Conservation (phyloP, 2,113 vertebrate genomes). For the Romanogobio albipinnatus region DNA sequence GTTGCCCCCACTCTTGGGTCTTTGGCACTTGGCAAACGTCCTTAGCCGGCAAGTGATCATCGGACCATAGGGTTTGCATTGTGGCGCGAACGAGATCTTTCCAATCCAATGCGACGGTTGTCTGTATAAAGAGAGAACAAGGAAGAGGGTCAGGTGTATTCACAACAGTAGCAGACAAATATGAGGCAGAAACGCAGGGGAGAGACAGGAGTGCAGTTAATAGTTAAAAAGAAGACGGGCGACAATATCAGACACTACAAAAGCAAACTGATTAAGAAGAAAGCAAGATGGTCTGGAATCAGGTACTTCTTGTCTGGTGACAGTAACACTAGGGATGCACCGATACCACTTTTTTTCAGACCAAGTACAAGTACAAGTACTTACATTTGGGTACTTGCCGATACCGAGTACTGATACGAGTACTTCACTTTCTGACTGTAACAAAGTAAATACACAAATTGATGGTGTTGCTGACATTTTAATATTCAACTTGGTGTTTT, state of each 20-base stretch:
- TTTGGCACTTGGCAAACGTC: conserved; percentile 77
- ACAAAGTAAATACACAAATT: no score
- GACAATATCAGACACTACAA: conserved; percentile 64
- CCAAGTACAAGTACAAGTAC: no score
- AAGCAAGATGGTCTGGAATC: conserved; percentile 68
- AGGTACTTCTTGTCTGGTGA: conserved; percentile 73
- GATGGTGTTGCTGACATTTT: no score
- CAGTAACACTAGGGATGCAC: no score
- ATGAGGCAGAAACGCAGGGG: conserved; percentile 3
- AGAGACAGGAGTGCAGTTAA: conserved; percentile 19
- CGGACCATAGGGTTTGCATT: conserved; percentile 83
- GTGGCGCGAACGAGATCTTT: conserved; percentile 97
- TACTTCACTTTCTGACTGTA: no score
- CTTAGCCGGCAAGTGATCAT: conserved; percentile 72
- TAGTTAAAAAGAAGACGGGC: conserved; percentile 51
- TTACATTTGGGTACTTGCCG: no score
- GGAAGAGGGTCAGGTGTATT: conserved; percentile 57
- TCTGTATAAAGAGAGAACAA: conserved; percentile 73
- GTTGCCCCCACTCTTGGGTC: conserved; percentile 66
- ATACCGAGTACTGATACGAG: no score
- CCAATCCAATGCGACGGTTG: conserved; percentile 88
- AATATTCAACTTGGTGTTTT: no score
- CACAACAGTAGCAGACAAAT: conserved; percentile 36
- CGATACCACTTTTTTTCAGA: no score
- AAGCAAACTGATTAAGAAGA: conserved; percentile 70